Base-by-base conservation (phyloP, 2,797 vertebrate species). In the Enteromius viviparus region DNA sequence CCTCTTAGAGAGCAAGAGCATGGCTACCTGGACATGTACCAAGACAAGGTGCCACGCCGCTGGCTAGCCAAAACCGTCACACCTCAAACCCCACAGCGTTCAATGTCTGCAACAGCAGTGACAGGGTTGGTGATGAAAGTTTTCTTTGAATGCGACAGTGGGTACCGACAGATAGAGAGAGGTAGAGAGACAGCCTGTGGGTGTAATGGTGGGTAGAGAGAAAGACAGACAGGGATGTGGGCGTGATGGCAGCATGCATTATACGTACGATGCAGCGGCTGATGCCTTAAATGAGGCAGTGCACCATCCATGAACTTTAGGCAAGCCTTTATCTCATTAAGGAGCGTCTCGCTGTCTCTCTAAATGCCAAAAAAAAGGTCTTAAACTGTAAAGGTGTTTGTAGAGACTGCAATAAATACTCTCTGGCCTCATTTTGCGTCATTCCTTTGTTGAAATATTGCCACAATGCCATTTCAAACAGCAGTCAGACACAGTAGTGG, bases 21-120 rank as follows among this genome's bases (percentile, higher is more conserved):
- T 12, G 37, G 69, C 40, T 82, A 88, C 85, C 83, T 88, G 78
- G 78, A 76, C 58, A 64, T 40, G 47, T 47, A 45, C 65, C 74
- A 74, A 58, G 66, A 85, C 53, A 58, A 79, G 82, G 75, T 66
- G 8, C 37, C 42, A 45, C 3, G 2, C 29, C 0, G 5, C n/a
- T 47, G 66, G 19, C 40, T 40, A 32, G n/a, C 40, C 12, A 23
- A 79, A 53, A 19, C 2, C 1, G 0, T 14, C 21, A 19, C 76
- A 68, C 49, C 49, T 53, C 2, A 68, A 55, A 40, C 49, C 4
- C n/a, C 7, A 80, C 66, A 83, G 76, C 47, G 19, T 37, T 42
- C 4, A 3, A 32, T 74, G 72, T 14, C 51, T 9, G 32, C 34
- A 65, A 83, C 6, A 72, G 58, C 23, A 72, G 72, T 9, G 45